Percentiles rank a stretch among this genome's conserved stretches.
These are phyloP conservation scores for Barypeithes pellucidus DNA, from an alignment of 2,888 invertebrate genomes.

Conservation along the genomic window DNA sequence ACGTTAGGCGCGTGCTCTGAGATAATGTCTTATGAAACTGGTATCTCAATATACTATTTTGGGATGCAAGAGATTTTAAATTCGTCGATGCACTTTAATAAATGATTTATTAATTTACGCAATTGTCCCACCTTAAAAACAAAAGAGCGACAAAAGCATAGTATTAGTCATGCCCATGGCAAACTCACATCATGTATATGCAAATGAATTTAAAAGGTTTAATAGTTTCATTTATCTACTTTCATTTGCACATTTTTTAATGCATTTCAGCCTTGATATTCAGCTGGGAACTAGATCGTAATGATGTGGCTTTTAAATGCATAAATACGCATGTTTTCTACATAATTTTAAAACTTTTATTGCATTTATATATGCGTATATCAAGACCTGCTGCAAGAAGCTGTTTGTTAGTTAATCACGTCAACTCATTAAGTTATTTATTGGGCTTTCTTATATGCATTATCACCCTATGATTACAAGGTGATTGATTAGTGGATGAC, in stretches of 20 bases:
- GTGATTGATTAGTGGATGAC: too few relatives aligned
- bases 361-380: too few relatives aligned
- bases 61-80: too few relatives aligned
- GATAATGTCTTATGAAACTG: too few relatives aligned
- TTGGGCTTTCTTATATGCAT: too few relatives aligned
- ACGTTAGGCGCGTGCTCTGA: too few relatives aligned
- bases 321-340: background rate
- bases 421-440: too few relatives aligned
- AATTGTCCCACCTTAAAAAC: slow-evolving; percentile 24
- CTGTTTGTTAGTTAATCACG: too few relatives aligned
- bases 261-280: slow-evolving; percentile 12
- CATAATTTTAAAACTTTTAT: too few relatives aligned
- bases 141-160: slow-evolving; percentile 16
- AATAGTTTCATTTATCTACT: slow-evolving; percentile 25
- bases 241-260: slow-evolving; percentile 14
- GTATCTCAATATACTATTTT: too few relatives aligned
- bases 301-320: slow-evolving; percentile 4
- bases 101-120: background rate
- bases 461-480: too few relatives aligned
- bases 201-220: slow-evolving; percentile 16
- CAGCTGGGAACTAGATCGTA: background rate
- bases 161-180: slow-evolving; percentile 32
- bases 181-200: slow-evolving; percentile 18
- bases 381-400: too few relatives aligned
- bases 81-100: background rate